Conservation (phyloP, 2,797 vertebrate genomes). For the Smutsia gigantea region DNA sequence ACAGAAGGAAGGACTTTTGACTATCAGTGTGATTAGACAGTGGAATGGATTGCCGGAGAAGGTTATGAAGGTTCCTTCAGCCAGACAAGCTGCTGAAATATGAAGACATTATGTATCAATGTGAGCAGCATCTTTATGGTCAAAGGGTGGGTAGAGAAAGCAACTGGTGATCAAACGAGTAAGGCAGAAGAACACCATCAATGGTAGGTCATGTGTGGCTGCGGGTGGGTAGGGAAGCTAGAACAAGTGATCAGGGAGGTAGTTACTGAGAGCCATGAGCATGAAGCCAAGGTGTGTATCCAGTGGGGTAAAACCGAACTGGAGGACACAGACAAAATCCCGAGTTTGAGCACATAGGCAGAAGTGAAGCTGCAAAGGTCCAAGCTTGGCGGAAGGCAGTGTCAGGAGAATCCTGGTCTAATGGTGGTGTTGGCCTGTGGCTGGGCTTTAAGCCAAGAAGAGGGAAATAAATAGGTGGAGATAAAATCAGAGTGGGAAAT, state of each 20-base stretch:
- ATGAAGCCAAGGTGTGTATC: background rate
- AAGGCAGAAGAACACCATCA: conserved; percentile 38
- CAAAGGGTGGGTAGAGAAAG: conserved; percentile 45
- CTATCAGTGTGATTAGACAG: conserved; percentile 73
- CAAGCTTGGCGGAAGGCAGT: background rate
- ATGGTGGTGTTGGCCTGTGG: background rate
- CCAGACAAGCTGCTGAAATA: conserved; percentile 72
- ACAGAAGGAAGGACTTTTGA: conserved; percentile 73
- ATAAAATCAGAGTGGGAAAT: conserved; percentile 50
- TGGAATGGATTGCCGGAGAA: conserved; percentile 63
- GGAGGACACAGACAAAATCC: conserved; percentile 16
- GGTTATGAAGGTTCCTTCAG: conserved; percentile 64
- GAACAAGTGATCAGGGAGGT: conserved; percentile 39
- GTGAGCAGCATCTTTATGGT: conserved; percentile 63
- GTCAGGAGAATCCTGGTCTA: background rate
- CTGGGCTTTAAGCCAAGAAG: background rate
- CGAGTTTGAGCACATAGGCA: background rate
- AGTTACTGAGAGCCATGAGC: conserved; percentile 38
- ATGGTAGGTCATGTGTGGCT: conserved; percentile 51
- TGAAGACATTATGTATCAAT: conserved; percentile 62
- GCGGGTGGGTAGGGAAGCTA: conserved; percentile 31
- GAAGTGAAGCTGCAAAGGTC: background rate
- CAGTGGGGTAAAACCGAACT: background rate
- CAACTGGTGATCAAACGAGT: conserved; percentile 44
- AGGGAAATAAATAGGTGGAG: conserved; percentile 20